Conservation (phyloP, 2,113 vertebrate genomes). For the Spheniscus mendiculus region DNA sequence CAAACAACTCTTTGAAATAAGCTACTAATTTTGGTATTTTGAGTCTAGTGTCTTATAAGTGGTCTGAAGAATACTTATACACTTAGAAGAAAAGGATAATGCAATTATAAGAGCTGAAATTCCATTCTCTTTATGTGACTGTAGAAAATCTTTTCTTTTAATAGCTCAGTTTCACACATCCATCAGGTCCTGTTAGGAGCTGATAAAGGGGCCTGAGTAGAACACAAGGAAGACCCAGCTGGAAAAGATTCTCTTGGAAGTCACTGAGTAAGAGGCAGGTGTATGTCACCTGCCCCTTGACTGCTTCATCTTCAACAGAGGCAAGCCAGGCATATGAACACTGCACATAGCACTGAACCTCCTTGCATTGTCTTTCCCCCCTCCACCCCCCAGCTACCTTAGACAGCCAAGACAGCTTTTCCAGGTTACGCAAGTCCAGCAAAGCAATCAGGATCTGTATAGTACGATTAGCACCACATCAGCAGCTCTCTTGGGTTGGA, state of each 20-base stretch:
- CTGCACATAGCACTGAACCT: not conserved
- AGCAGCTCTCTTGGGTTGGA: not conserved
- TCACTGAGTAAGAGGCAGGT: not conserved
- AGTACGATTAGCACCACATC: not conserved
- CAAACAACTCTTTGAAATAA: not conserved
- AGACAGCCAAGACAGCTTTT: not conserved
- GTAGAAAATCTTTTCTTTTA: not conserved
- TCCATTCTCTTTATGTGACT: not conserved
- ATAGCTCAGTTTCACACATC: not conserved
- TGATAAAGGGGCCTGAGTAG: not conserved
- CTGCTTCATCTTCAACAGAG: not conserved
- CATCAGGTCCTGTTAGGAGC: not conserved
- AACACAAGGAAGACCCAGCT: not conserved
- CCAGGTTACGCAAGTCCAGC: not conserved
- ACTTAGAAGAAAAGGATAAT: not conserved
- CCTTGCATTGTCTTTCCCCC: not conserved
- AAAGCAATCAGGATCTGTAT: not conserved
- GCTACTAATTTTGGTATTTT: not conserved
- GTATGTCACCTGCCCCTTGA: not conserved
- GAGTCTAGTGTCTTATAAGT: not conserved
- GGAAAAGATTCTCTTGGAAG: not conserved
- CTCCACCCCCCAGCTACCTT: rapidly evolving
- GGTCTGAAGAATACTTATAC: not conserved
- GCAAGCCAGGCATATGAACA: not conserved
- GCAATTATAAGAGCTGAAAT: not conserved